Base-by-base conservation (phyloP, 2,888 invertebrate genomes). In the Acleris laterana region DNA sequence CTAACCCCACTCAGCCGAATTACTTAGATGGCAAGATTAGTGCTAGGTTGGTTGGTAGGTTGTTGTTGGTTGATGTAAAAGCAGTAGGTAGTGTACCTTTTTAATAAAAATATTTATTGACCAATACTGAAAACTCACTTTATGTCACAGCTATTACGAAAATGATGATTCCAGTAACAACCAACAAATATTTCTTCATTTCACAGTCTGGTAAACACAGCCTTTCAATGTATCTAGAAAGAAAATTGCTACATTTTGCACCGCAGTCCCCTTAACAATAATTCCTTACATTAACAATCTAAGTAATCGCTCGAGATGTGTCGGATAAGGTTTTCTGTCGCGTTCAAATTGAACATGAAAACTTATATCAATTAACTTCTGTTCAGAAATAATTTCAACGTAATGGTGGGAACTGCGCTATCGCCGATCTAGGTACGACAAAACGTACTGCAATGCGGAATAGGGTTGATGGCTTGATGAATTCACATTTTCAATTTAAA, bases 391-490 rank as follows among this genome's bases (percentile, higher is more conserved):
- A 81, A 79, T 78, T 76, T 75, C 71, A 68, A 70, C 70, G 71
- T 80, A 83, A 81, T 74, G 72, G 81, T 83, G 83, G 72, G 83
- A 83, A 79, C 71, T 42, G 77, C 79, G 68, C 70, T 76, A 80
- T 82, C 80, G 67, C 63, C 25, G 51, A 51, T 57, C 48, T 16
- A 25, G 25, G 49, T 42, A 22, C 20, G 60, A 59, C 63, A 53
- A 49, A 61, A 66, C 55, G 65, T 50, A n/a, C 42, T 17, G 48
- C 16, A 48, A 55, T 55, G 55, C 49, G 60, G 62, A 62, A 61
- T 46, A 17, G 46, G 46, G n/a, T 13, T n/a, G 46, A 17, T 46
- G 46, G 17, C 46, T 17, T n/a, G 46, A 38, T 46, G 46, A n/a
- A 46, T 46, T 5, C 16, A 7, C 5, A 7, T 6, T 46, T 17